Percentiles rank a stretch among this genome's conserved stretches.
Conservation (phyloP, 92 coral and sea anemone species). For the Isaurus tuberculatus region DNA sequence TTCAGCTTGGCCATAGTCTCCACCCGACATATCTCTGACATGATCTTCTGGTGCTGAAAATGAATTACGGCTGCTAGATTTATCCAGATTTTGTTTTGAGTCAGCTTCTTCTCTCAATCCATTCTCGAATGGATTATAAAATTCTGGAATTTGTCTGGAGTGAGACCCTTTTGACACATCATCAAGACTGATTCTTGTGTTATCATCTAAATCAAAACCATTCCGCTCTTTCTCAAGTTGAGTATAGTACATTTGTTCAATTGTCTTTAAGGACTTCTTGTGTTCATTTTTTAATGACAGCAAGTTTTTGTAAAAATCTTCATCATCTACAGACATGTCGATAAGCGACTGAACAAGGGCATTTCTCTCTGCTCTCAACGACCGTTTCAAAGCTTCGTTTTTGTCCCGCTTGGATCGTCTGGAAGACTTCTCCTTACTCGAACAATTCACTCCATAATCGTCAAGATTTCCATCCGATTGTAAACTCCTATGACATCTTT, state of each 20-base stretch:
- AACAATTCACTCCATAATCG: constrained; percentile 34
- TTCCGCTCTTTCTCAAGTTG: constrained; percentile 72
- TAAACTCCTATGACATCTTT: constrained; percentile 58
- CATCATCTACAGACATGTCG: constrained; percentile 82
- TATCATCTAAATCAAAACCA: constrained; percentile 77
- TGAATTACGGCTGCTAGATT: constrained; percentile 40
- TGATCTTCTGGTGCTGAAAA: constrained; percentile 59
- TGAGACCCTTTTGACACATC: constrained; percentile 56
- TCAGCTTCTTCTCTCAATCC: constrained; percentile 34
- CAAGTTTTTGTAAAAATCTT: constrained; percentile 84
- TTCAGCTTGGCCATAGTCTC: constrained; percentile 56
- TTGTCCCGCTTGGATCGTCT: constrained; percentile 64
- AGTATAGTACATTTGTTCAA: constrained; percentile 85
- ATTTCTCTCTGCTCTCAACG: constrained; percentile 67
- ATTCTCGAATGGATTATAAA: constrained; percentile 67
- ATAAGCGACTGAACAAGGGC: constrained; percentile 78
- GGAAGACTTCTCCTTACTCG: constrained; percentile 42
- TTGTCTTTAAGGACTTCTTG: constrained; percentile 83
- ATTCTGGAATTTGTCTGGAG: constrained; percentile 41
- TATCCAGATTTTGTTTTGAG: constrained; percentile 34
- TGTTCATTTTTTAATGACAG: constrained; percentile 86
- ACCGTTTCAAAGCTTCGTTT: constrained; percentile 67
- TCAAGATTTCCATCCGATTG: constrained; percentile 61
- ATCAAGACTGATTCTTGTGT: constrained; percentile 69
- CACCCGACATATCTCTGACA: constrained; percentile 82